Conservation (phyloP, 2,113 vertebrate species). For the Patagioenas fasciata region DNA sequence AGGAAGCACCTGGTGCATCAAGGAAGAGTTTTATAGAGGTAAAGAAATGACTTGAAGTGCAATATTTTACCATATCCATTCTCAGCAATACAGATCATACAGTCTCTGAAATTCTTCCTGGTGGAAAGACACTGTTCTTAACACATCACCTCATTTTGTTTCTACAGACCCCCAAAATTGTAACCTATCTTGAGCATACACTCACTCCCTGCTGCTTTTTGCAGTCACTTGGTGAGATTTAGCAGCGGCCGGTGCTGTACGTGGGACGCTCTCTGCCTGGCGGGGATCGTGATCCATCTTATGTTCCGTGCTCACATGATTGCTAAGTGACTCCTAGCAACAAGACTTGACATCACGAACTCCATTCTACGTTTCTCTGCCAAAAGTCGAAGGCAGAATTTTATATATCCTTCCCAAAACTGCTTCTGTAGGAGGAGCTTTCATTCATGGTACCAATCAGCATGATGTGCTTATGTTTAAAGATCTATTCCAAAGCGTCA, state of each 20-base stretch:
- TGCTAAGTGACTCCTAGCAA: constrained; percentile 9
- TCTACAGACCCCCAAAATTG: neutral
- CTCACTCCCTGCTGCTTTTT: neutral
- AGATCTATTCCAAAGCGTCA: neutral
- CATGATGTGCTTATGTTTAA: neutral
- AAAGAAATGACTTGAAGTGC: neutral
- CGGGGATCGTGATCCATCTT: neutral
- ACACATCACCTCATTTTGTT: neutral
- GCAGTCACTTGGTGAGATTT: neutral
- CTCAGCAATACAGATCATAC: neutral
- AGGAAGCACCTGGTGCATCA: neutral
- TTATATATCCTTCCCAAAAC: neutral
- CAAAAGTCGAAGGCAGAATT: neutral
- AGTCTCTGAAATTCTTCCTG: neutral
- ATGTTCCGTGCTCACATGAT: neutral
- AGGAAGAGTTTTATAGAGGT: neutral
- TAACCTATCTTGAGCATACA: rapidly evolving
- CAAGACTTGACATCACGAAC: neutral
- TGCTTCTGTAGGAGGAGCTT: neutral
- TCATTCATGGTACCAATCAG: neutral
- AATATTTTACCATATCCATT: neutral
- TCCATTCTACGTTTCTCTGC: neutral
- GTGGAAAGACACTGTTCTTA: neutral
- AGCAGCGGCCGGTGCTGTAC: neutral
- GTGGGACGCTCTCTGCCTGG: neutral